These are phyloP conservation scores for Bubo blakistoni DNA, from an alignment of 2,113 vertebrate genomes.

Conservation along the genomic window DNA sequence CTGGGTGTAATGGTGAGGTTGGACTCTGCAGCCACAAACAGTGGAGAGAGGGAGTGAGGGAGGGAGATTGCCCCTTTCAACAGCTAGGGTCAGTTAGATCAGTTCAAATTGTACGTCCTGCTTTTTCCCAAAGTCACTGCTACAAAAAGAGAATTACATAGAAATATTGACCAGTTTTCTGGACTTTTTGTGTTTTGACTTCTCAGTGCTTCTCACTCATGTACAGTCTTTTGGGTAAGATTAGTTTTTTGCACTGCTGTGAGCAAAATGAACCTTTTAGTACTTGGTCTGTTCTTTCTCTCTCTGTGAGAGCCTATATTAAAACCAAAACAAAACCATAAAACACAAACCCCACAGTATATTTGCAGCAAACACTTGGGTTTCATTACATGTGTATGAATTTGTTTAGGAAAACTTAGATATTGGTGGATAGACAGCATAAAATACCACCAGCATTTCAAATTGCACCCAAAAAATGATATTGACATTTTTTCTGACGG, in stretches of 20 bases:
- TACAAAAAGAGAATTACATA: neutral
- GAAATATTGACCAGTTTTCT: neutral
- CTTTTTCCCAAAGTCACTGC: neutral
- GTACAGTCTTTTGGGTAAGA: neutral
- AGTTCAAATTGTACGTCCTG: neutral
- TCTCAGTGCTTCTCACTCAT: neutral
- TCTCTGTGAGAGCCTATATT: neutral
- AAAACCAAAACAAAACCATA: neutral
- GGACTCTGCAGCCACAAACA: neutral
- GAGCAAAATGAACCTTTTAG: neutral
- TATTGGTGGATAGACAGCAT: neutral
- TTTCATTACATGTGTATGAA: neutral
- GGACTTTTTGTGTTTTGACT: neutral
- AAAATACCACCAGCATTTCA: neutral
- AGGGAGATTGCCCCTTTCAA: neutral
- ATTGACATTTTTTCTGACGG: neutral
- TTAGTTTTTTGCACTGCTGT: neutral
- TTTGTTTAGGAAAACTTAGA: neutral
- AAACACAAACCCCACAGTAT: neutral
- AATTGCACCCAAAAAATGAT: neutral
- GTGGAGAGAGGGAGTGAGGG: neutral
- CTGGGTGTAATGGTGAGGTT: neutral
- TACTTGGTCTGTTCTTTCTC: neutral
- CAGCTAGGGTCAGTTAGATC: neutral
- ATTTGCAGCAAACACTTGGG: neutral